Percentiles rank a stretch among this genome's conserved stretches.
Conservation (phyloP, 1,140 invertebrate species). For the Asbolus verrucosus region DNA sequence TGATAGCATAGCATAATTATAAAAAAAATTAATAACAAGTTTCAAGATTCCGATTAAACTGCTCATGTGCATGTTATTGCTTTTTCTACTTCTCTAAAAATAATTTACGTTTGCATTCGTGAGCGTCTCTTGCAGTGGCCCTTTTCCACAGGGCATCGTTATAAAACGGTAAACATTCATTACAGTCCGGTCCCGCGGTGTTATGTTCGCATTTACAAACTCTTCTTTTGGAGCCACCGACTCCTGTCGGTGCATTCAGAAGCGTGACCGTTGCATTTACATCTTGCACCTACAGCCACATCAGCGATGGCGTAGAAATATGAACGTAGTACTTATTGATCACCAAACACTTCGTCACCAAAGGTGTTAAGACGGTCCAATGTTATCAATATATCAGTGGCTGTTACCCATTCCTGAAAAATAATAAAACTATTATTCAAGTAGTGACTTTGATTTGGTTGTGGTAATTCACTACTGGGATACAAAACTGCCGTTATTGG, state of each 20-base stretch:
- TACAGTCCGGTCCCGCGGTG: constrained; percentile 92
- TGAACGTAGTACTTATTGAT: constrained; percentile 90
- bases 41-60: too few species aligned
- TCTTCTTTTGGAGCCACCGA: constrained; percentile 63
- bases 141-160: constrained; percentile 95
- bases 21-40: too few species aligned
- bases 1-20: too few species aligned
- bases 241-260: constrained; percentile 83
- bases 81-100: constrained; percentile 5
- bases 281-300: constrained; percentile 94
- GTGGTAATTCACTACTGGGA: too few species aligned
- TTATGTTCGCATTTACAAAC: constrained; percentile 94
- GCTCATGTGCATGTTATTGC: neutral
- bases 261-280: constrained; percentile 98
- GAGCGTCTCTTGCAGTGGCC: constrained; percentile 86
- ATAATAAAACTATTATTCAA: too few species aligned
- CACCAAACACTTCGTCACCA: constrained; percentile 97
- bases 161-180: constrained; percentile 93
- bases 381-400: constrained; percentile 91
- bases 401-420: constrained; percentile 95
- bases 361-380: constrained; percentile 96
- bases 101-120: constrained; percentile 93
- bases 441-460: too few species aligned
- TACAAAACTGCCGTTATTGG: too few species aligned
- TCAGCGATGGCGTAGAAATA: constrained; percentile 99